Evolutionary conservation across 2,797 vertebrate species (phyloP), one percentile per base, ranked within the genome.

Genomic region (Dendrocincla tyrannina): DNA sequence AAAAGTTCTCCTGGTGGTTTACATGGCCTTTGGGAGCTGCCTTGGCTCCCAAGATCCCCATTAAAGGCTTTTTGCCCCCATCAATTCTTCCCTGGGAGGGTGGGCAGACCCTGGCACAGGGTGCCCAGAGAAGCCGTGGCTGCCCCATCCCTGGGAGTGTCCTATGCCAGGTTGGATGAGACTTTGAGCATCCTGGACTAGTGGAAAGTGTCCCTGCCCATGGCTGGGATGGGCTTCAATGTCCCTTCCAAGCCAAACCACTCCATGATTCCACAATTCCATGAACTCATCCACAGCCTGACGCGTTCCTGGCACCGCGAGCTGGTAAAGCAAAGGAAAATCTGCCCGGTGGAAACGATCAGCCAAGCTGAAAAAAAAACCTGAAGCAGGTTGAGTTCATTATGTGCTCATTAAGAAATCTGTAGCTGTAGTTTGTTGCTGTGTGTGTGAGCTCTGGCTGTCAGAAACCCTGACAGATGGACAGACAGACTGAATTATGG

Each of bases 401-500:
- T 89, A 81, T 90, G 93, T 74, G 92, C 96, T 96, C 91, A 96
- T 97, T 95, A 97, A 97, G 96, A 90, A 88, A 94, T 95, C 76
- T 93, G 62, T 94, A 85, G 66, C 95, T 82, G 85, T 85, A 93
- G 95, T 97, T 94, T 95, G 95, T 91, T 93, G 55, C 92, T 53
- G 69, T 92, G 92, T 80, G 97, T 92, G 95, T 94, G 95, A 95
- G 74, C 87, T 95, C 91, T 96, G 91, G 96, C 81, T 97, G 93
- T 97, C 96, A 96, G 94, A 96, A 97, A 96, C 82, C 91, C 97
- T 96, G 95, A 95, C 97, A 96, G 97, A 96, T 95, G 96, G 75
- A 96, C 88, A 97, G 97, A 97, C 97, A 97, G 94, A 92, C 97
- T 97, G 97, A 98, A 93, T 98, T 97, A 98, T 95, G 76, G 91